These are phyloP conservation scores for Aegypius monachus DNA, from an alignment of 2,113 vertebrate genomes.

Conservation along the genomic window DNA sequence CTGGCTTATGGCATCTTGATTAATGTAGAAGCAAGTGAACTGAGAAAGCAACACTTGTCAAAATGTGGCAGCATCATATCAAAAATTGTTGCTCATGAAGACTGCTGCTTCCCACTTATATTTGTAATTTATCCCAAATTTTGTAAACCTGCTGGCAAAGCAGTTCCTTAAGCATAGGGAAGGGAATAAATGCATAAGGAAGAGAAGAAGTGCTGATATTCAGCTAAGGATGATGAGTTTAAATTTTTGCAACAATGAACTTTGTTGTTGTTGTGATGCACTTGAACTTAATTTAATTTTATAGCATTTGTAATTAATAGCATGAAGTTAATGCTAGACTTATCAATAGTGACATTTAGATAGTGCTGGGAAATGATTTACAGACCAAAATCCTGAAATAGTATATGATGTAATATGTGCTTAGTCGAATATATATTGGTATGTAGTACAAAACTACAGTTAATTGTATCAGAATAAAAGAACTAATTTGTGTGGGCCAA, in stretches of 20 bases:
- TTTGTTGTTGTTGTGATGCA: not conserved
- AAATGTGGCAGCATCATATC: not conserved
- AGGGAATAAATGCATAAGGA: not conserved
- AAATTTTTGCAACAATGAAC: not conserved
- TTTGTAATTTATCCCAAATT: not conserved
- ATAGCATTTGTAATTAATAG: not conserved
- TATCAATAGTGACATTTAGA: not conserved
- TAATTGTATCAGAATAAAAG: not conserved
- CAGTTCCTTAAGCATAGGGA: not conserved
- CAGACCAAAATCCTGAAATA: not conserved
- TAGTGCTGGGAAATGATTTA: not conserved
- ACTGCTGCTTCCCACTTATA: not conserved
- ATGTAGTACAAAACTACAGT: not conserved
- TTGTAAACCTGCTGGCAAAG: not conserved
- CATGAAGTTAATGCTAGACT: not conserved
- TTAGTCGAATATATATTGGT: fast-evolving
- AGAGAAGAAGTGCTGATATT: not conserved
- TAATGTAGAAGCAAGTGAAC: not conserved
- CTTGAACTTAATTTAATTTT: not conserved
- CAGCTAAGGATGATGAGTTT: not conserved
- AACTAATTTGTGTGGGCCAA: not conserved
- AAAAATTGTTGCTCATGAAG: not conserved
- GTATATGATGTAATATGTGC: not conserved
- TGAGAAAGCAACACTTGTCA: not conserved
- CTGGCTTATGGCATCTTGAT: not conserved